Conservation (phyloP, 2,888 invertebrate species). For the Diplolepis rosae region DNA sequence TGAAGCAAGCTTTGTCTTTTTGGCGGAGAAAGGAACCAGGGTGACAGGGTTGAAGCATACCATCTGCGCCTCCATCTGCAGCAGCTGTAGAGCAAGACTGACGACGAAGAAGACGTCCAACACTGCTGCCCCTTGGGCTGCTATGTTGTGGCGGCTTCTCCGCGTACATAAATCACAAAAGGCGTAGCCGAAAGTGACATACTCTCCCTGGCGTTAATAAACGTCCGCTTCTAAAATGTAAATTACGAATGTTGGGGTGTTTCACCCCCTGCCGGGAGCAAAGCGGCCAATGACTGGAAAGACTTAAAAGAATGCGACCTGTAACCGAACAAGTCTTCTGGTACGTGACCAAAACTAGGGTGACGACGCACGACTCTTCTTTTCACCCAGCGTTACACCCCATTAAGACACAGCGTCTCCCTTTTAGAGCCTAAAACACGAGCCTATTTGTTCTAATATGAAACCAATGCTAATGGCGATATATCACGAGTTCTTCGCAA, state of each 20-base stretch:
- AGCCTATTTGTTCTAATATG: conserved; percentile 66
- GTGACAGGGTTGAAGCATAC: conserved; percentile 23
- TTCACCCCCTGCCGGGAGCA: conserved; percentile 28
- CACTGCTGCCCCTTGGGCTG: background rate
- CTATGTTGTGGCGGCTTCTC: conserved; percentile 1
- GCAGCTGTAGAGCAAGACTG: conserved; percentile 45
- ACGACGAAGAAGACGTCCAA: conserved; percentile 41
- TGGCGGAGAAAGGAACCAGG: conserved; percentile 23
- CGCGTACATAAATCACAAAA: conserved; percentile 43
- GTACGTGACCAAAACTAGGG: background rate
- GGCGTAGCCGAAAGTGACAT: conserved; percentile 39
- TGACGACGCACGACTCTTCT: conserved; percentile 31
- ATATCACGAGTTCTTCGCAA: conserved; percentile 53
- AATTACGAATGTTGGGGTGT: conserved; percentile 23
- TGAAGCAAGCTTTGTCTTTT: conserved; percentile 5
- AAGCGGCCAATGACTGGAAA: conserved; percentile 23
- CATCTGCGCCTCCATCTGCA: conserved; percentile 46
- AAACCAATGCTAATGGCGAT: conserved; percentile 68
- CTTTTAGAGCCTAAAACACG: conserved; percentile 49
- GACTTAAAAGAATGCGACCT: background rate
- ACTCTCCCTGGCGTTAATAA: conserved; percentile 39
- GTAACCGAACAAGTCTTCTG: background rate
- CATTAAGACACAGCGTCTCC: conserved; percentile 19
- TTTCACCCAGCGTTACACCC: conserved; percentile 32
- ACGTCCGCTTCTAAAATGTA: conserved; percentile 37